Percentiles rank a stretch among this genome's conserved stretches.
These are phyloP conservation scores for Acleris laterana DNA, from an alignment of 2,888 invertebrate genomes.

Conservation along the genomic window DNA sequence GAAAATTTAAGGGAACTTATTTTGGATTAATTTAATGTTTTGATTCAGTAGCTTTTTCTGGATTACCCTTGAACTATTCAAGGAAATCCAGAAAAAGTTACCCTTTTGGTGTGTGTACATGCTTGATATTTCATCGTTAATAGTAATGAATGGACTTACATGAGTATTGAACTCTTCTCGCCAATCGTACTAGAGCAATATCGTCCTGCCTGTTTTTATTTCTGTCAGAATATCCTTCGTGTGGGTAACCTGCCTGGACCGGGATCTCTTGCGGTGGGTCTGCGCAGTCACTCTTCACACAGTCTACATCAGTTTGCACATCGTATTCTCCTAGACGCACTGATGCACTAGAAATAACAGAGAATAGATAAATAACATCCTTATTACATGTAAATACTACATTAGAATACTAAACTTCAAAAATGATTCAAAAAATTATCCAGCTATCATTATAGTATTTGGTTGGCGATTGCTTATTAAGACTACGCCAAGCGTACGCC, in stretches of 20 bases:
- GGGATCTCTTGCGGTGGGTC: slow-evolving; percentile 86
- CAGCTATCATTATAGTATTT: too few relatives aligned
- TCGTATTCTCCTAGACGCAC: slow-evolving; percentile 88
- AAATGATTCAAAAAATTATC: too few relatives aligned
- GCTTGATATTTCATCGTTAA: neutral
- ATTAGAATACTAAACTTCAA: too few relatives aligned
- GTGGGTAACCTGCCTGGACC: slow-evolving; percentile 86
- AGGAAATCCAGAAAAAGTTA: too few relatives aligned
- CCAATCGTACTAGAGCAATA: slow-evolving; percentile 82
- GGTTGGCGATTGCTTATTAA: too few relatives aligned
- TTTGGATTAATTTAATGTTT: too few relatives aligned
- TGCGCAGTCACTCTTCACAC: slow-evolving; percentile 84
- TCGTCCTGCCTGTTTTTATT: slow-evolving; percentile 82
- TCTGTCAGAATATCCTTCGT: slow-evolving; percentile 83
- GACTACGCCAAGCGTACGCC: too few relatives aligned
- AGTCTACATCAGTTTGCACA: slow-evolving; percentile 85
- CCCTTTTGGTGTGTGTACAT: too few relatives aligned
- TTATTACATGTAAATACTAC: neutral
- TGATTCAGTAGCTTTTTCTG: too few relatives aligned
- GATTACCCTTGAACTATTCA: too few relatives aligned
- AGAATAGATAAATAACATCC: neutral
- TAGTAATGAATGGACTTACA: slow-evolving; percentile 59
- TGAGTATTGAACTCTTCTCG: slow-evolving; percentile 65
- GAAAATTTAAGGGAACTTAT: too few relatives aligned
- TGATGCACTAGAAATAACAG: slow-evolving; percentile 60